Percentiles rank a stretch among this genome's conserved stretches.
These are phyloP conservation scores for Drosophila quasianomalipes DNA, from an alignment of 2,888 invertebrate species.

Conservation along the genomic window DNA sequence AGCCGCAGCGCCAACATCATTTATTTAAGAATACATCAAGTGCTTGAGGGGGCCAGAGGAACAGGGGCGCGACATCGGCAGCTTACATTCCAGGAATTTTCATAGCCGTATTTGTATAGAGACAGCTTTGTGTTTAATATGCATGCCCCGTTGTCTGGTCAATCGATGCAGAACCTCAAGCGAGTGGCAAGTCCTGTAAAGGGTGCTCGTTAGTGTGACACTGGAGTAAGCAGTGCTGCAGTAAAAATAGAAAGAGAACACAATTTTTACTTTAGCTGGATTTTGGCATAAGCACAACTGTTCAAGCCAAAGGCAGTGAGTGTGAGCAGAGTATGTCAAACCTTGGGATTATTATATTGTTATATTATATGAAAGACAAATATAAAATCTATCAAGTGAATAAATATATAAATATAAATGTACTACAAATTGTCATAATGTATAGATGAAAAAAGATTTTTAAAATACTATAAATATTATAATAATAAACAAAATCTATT, in stretches of 20 bases:
- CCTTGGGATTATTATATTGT: neutral
- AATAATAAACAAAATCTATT: accelerated
- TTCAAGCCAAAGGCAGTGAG: neutral
- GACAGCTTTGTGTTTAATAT: constrained; percentile 64
- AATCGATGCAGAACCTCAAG: constrained; percentile 71
- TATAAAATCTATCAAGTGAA: neutral
- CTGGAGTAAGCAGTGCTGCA: constrained; percentile 3
- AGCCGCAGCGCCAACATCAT: constrained; percentile 72
- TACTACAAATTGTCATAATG: neutral
- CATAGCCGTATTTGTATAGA: constrained; percentile 32
- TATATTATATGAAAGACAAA: neutral
- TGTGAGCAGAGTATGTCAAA: neutral
- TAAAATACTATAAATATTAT: neutral
- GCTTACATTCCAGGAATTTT: constrained; percentile 28
- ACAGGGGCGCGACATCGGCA: constrained; percentile 3
- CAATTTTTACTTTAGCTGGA: constrained; percentile 11
- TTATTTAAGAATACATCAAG: constrained; percentile 56
- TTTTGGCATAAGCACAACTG: constrained; percentile 25
- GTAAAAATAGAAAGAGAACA: constrained; percentile 4
- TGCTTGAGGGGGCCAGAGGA: neutral
- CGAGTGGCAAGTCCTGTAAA: constrained; percentile 48
- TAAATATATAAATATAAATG: too few species aligned
- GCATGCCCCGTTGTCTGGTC: constrained; percentile 74
- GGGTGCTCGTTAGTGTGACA: constrained; percentile 62
- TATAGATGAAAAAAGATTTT: neutral